Conservation (phyloP, 1,140 invertebrate genomes). For the Aleiodes sp. region DNA sequence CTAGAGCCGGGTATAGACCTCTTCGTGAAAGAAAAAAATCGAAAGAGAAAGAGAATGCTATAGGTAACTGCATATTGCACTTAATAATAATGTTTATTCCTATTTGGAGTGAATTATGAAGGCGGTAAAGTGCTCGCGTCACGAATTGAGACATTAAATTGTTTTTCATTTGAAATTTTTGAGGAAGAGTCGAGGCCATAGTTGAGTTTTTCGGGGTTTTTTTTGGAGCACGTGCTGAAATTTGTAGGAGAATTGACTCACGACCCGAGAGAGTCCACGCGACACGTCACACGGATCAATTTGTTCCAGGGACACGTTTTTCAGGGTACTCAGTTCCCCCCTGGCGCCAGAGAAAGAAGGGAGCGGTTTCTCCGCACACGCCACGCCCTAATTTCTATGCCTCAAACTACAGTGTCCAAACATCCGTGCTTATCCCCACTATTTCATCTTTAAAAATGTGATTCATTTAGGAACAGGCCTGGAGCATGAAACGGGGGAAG, state of each 20-base stretch:
- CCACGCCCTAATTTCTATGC: constrained; percentile 43
- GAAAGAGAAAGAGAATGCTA: too few species aligned
- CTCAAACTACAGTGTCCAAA: not conserved
- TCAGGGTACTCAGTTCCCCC: not conserved
- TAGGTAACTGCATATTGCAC: constrained; percentile 2
- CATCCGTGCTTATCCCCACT: not conserved
- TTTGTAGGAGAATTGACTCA: not conserved
- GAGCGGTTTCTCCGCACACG: constrained; percentile 42
- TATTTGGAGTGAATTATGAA: not conserved
- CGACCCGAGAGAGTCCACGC: not conserved
- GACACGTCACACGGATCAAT: constrained; percentile 6
- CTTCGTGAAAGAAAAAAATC: not conserved
- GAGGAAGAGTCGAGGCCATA: not conserved
- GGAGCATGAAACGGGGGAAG: not conserved
- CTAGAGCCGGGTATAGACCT: constrained; percentile 20
- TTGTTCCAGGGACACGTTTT: not conserved
- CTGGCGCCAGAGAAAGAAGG: constrained; percentile 36
- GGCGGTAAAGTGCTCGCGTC: not conserved
- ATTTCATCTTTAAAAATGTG: not conserved
- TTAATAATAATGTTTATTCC: not conserved
- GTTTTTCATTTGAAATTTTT: not conserved
- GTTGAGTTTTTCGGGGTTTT: not conserved
- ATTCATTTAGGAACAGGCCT: not conserved
- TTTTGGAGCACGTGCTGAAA: not conserved
- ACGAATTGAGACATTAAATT: not conserved